Evolutionary conservation across 2,888 invertebrate genomes (phyloP).

Genomic region (Amiota minor): DNA sequence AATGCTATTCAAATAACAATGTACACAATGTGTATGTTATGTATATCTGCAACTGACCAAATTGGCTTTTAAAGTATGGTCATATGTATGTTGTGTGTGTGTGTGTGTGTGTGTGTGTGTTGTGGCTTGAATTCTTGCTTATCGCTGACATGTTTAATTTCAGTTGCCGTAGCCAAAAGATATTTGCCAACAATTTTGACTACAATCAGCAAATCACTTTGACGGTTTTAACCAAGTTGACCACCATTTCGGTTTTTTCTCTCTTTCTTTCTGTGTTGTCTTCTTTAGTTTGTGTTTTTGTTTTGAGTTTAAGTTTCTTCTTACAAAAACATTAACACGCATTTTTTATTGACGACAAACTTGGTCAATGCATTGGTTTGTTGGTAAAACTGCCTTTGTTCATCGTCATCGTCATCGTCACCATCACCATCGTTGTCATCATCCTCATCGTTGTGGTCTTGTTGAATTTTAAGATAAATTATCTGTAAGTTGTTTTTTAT

Average conservation of each 20-base stretch:
- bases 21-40: no score
- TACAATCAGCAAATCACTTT: not conserved
- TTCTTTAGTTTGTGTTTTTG: no score
- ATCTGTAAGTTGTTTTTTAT: slow-evolving; percentile 4
- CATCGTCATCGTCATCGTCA: no score
- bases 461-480: not conserved
- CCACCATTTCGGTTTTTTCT: no score
- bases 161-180: slow-evolving; percentile 52
- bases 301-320: no score
- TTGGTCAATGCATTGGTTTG: no score
- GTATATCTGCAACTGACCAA: not conserved
- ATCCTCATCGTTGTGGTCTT: no score
- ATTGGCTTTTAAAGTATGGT: slow-evolving; percentile 16
- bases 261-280: no score
- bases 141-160: slow-evolving; percentile 66
- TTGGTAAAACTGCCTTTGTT: no score
- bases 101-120: not conserved
- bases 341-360: slow-evolving; percentile 6
- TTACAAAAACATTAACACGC: slow-evolving; percentile 7
- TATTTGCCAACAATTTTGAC: not conserved
- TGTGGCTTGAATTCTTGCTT: slow-evolving; percentile 23
- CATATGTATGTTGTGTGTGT: no score
- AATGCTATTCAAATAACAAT: no score
- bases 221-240: not conserved
- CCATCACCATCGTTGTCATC: no score